phyloP scores from a whole-genome alignment of 2,113 vertebrate genomes.

The Chrysemys picta region DNA sequence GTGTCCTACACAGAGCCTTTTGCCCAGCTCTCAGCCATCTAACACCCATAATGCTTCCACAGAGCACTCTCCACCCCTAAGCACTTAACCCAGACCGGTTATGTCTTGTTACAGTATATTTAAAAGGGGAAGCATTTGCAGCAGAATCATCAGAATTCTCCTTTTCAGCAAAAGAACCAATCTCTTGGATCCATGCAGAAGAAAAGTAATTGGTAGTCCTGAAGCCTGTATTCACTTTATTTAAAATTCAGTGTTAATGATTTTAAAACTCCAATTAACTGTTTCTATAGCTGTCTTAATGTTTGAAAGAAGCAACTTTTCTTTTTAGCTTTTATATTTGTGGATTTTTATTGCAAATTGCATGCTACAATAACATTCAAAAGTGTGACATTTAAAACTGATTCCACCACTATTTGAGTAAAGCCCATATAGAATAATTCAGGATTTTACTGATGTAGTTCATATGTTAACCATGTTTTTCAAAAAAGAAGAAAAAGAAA shows the following conservation, averaged over 20 bases:
- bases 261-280: constrained; percentile 23
- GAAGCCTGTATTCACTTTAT: constrained; percentile 27
- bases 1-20: neutral
- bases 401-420: neutral
- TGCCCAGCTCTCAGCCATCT: neutral
- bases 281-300: neutral
- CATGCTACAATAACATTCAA: neutral
- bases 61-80: neutral
- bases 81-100: neutral
- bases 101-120: neutral
- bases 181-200: neutral
- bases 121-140: neutral
- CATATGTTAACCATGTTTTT: neutral
- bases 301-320: neutral
- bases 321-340: neutral
- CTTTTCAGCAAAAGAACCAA: constrained; percentile 13
- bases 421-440: neutral
- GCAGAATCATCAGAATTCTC: neutral
- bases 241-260: constrained; percentile 32
- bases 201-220: neutral
- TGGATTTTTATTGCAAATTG: constrained; percentile 21
- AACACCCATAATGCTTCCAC: neutral
- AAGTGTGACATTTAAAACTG: neutral
- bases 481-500: neutral
- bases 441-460: neutral